Evolutionary conservation across 1,140 invertebrate genomes (phyloP), one percentile per base, ranked within the genome.

Genomic region (Manduca sexta): DNA sequence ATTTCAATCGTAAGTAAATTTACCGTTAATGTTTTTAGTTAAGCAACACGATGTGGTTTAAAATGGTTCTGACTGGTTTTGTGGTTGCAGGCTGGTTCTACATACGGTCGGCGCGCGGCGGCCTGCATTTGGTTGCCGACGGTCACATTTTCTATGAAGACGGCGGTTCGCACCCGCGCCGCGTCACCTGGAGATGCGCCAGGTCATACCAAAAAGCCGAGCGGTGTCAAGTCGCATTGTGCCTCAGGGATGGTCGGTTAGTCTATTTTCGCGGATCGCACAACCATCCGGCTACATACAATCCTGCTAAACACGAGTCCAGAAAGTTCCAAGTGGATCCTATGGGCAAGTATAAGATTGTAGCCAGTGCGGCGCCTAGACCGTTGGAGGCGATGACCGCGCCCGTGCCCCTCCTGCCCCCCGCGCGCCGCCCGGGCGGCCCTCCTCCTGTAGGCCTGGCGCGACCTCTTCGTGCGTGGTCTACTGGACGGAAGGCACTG

Each of bases 91-190:
- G 80, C 4, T 87, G 85, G 85, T 87, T 87, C 72, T 87, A 87
- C 56, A 87, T 87, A 33, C 64, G 80, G 3, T 87, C 85, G 26
- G 81, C 83, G 31, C 81, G 83, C 17, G 82, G 83, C 5, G 82
- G 82, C 0, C 60, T 86, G 34, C 85, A 86, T 41, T 60, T 86
- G 11, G 85, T 87, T 2, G 85, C 81, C 0, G 77, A 79, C 45
- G 83, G 83, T 1, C 81, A 86, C 50, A 87, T 87, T 47, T 87
- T 86, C 56, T 86, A 87, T 52, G 85, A 86, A 60, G 82, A 87
- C 48, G 83, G 83, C 11, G 83, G 83, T 3, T 86, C 82, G 0
- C 82, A 84, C 46, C 77, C 75, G 26, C 79, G 80, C 14, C 69
- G 84, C 4, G 82, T 87, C 15, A 87, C 85, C 0, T 87, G 85